Base-by-base conservation (phyloP, 2,888 invertebrate genomes). In the Epinotia bilunana region DNA sequence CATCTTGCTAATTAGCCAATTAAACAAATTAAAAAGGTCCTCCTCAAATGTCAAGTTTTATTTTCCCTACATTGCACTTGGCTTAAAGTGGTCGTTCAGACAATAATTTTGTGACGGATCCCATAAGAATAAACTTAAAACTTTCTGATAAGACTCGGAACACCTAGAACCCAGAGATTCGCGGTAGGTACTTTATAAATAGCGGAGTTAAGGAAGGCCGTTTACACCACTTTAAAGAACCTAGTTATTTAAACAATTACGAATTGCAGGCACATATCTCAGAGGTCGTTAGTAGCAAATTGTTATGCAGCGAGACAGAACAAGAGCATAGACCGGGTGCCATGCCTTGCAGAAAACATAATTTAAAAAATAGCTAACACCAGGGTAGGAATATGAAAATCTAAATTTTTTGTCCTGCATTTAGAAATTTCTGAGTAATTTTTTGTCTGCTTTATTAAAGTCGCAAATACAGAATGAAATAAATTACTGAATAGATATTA, bases 231-330 rank as follows among this genome's bases (percentile, higher is more conserved):
- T 33, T 33, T 33, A 33, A 33, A 0, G 33, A 33, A 33, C 33
- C 33, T 6, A 33, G 33, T 6, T 33, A 16, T 49, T 49, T 53
- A 0, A n/a, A n/a, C 7, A 7, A n/a, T 6, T 53, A 53, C 7
- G n/a, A 53, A 53, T 7, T 53, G 7, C 53, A 6, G 43, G n/a
- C n/a, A 20, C n/a, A 23, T 58, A n/a, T 13, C 5, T 18, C 39
- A 23, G n/a, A 46, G 16, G 43, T 69, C 69, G 46, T 60, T 69
- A 43, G n/a, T 20, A 23, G 58, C 12, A 71, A 75, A 75, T 75
- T 75, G 61, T 65, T 28, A 71, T 71, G 71, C 74, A 67, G 60
- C 71, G 71, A 53, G 60, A 61, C 60, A 72, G 60, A 70, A 74
- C 53, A 55, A 64, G 53, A 64, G 60, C 60, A 20, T 9, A 53